Evolutionary conservation across 2,113 vertebrate species (phyloP).

Genomic region (Nicator chloris): DNA sequence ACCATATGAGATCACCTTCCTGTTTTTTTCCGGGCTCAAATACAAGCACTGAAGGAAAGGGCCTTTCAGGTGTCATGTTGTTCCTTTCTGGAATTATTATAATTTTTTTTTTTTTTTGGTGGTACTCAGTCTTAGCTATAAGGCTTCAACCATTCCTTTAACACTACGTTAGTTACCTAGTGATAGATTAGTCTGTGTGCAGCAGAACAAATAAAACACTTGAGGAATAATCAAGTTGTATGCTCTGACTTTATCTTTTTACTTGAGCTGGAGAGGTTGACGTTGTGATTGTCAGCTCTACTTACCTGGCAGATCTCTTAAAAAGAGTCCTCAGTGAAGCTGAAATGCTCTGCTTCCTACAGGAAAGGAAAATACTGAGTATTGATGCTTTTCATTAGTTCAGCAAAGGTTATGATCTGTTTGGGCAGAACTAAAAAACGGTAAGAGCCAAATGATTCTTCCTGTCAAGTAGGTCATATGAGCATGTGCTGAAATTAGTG

Average conservation of each 20-base stretch:
- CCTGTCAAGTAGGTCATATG: neutral
- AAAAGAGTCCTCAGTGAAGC: neutral
- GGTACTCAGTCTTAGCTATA: neutral
- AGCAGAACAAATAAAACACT: neutral
- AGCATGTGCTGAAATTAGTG: neutral
- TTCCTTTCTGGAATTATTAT: neutral
- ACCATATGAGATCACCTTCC: neutral
- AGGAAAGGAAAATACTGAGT: neutral
- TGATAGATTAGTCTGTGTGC: neutral
- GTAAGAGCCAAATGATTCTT: neutral
- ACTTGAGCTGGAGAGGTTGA: neutral
- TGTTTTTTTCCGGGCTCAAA: no score
- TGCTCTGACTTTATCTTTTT: neutral
- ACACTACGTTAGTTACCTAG: neutral
- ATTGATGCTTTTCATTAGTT: neutral
- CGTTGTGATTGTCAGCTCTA: neutral
- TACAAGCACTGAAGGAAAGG: neutral
- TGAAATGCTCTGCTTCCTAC: neutral
- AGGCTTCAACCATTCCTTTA: neutral
- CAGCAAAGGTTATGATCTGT: neutral
- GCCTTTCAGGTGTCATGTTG: neutral
- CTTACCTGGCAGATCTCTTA: neutral
- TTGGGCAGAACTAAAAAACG: neutral
- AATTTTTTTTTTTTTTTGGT: fast-evolving
- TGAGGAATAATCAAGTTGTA: neutral